Percentiles rank a stretch among this genome's conserved stretches.
These are phyloP conservation scores for Anoplius nigerrimus DNA, from an alignment of 2,888 invertebrate genomes.

Conservation along the genomic window DNA sequence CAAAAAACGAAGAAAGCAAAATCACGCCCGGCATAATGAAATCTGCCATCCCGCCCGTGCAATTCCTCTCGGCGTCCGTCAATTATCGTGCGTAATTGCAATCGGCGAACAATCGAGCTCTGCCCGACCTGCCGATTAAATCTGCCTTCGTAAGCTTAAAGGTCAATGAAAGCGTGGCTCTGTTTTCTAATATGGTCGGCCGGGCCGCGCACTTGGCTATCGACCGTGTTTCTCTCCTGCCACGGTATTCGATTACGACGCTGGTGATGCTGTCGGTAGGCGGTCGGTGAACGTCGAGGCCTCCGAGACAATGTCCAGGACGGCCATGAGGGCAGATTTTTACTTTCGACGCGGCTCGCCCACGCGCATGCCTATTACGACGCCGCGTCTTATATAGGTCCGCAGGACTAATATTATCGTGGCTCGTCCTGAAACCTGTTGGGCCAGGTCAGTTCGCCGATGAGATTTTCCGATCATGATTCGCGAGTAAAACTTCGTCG, in stretches of 20 bases:
- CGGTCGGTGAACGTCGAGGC: constrained; percentile 27
- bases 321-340: constrained; percentile 41
- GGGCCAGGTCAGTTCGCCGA: too few species aligned
- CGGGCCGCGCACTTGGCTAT: neutral
- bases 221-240: constrained; percentile 1
- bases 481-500: neutral
- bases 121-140: too few species aligned
- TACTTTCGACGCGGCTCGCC: constrained; percentile 48
- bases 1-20: too few species aligned
- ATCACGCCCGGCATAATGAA: too few species aligned
- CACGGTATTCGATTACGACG: neutral
- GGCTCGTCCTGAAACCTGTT: neutral
- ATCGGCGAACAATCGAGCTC: too few species aligned
- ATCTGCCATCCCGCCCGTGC: too few species aligned
- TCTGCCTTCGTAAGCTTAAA: neutral
- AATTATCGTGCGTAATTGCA: too few species aligned
- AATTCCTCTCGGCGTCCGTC: too few species aligned
- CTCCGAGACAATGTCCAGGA: constrained; percentile 38
- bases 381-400: neutral
- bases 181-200: neutral
- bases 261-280: constrained; percentile 15
- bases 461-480: too few species aligned
- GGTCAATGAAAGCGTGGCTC: neutral
- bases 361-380: constrained; percentile 23
- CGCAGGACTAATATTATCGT: neutral